A percentile compares a stretch with the other conserved stretches of the same genome.
Evolutionary conservation across 2,888 invertebrate species (phyloP).

Genomic region (Ptychoptera albimana): DNA sequence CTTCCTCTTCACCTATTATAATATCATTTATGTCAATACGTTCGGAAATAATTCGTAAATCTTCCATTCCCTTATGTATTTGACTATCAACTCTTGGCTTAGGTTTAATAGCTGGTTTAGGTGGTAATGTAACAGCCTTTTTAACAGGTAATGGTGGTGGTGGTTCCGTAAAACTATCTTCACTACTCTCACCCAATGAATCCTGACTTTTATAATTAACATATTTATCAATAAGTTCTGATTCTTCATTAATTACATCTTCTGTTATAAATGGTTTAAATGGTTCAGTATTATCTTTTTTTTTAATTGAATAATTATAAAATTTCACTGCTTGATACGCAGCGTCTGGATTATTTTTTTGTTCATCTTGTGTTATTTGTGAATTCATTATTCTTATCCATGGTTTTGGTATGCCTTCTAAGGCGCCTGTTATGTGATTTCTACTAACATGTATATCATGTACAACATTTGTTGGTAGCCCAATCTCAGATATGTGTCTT

Average conservation of each 20-base stretch:
- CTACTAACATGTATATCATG: conserved; percentile 78
- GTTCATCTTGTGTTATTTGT: conserved; percentile 74
- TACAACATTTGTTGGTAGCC: conserved; percentile 69
- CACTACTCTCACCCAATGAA: conserved; percentile 33
- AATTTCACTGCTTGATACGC: conserved; percentile 82
- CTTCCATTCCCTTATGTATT: conserved; percentile 17
- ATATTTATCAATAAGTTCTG: conserved; percentile 64
- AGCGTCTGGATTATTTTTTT: conserved; percentile 77
- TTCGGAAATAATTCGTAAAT: conserved; percentile 21
- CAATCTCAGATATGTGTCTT: conserved; percentile 38
- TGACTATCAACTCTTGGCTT: conserved; percentile 21
- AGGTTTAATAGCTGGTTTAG: conserved; percentile 40
- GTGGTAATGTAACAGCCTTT: conserved; percentile 28
- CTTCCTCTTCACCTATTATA: conserved; percentile 19
- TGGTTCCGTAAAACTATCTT: conserved; percentile 8
- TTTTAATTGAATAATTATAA: conserved; percentile 76
- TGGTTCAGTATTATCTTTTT: conserved; percentile 51
- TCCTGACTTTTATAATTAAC: conserved; percentile 53
- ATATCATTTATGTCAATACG: conserved; percentile 29
- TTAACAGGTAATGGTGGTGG: conserved; percentile 31
- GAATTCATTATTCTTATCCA: conserved; percentile 67
- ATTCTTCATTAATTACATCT: conserved; percentile 64
- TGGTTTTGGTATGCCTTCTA: conserved; percentile 72
- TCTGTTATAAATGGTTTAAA: conserved; percentile 73
- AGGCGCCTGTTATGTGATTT: conserved; percentile 62